A percentile compares a stretch with the other conserved stretches of the same genome.
These are phyloP conservation scores for Amblyopsis hoosieri DNA, from an alignment of 2,797 vertebrate species.

Conservation along the genomic window DNA sequence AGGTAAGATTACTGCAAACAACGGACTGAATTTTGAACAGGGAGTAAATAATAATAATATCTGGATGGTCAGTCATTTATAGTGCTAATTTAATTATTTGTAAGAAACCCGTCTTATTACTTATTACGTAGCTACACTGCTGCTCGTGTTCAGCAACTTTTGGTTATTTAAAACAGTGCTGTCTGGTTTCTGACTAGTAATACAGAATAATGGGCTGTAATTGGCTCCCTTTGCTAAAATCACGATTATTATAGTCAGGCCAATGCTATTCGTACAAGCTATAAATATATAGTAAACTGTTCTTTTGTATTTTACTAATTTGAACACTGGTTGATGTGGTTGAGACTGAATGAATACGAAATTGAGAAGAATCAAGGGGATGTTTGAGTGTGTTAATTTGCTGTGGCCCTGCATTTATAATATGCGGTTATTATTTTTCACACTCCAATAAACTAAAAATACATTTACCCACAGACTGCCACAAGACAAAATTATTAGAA, in stretches of 20 bases:
- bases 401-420: conserved; percentile 59
- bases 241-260: conserved; percentile 69
- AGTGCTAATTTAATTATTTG: conserved; percentile 62
- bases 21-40: conserved; percentile 60
- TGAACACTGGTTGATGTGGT: conserved; percentile 58
- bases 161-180: conserved; percentile 28
- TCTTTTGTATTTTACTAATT: conserved; percentile 55
- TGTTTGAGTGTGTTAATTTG: conserved; percentile 13
- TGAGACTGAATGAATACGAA: conserved; percentile 42
- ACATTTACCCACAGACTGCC: conserved; percentile 40
- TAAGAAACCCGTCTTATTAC: conserved; percentile 45
- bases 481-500: conserved; percentile 65
- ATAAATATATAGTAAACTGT: conserved; percentile 70
- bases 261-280: conserved; percentile 63
- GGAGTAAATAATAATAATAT: conserved; percentile 54
- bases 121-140: conserved; percentile 12
- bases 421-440: conserved; percentile 63
- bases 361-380: conserved; percentile 21
- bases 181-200: conserved; percentile 58
- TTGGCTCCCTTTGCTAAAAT: conserved; percentile 67
- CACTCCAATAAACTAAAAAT: conserved; percentile 56
- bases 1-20: conserved; percentile 55
- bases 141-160: conserved; percentile 14
- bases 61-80: conserved; percentile 56
- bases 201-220: conserved; percentile 64